A percentile compares a stretch with the other conserved stretches of the same genome.
Conservation (phyloP, 2,888 invertebrate genomes). For the Torymus auratus region DNA sequence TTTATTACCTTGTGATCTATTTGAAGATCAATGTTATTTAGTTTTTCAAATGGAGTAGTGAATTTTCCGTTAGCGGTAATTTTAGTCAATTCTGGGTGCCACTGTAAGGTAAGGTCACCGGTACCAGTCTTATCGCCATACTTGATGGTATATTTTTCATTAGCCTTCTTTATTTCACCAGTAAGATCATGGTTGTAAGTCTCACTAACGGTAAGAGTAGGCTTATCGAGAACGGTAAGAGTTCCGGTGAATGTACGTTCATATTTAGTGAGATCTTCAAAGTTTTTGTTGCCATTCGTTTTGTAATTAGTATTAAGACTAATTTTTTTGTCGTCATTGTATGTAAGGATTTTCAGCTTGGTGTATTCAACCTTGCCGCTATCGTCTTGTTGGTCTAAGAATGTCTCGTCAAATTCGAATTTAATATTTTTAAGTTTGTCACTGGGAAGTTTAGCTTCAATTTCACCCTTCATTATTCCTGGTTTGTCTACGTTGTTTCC, state of each 20-base stretch:
- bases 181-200: slow-evolving; percentile 77
- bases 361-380: slow-evolving; percentile 70
- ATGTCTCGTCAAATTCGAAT: slow-evolving; percentile 73
- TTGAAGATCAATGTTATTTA: slow-evolving; percentile 68
- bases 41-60: slow-evolving; percentile 68
- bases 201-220: slow-evolving; percentile 77
- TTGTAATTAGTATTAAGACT: slow-evolving; percentile 73
- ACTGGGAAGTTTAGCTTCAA: slow-evolving; percentile 79
- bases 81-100: slow-evolving; percentile 62
- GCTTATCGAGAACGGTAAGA: slow-evolving; percentile 77
- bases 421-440: slow-evolving; percentile 81
- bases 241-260: slow-evolving; percentile 76
- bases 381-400: slow-evolving; percentile 68
- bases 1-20: slow-evolving; percentile 69
- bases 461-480: slow-evolving; percentile 76
- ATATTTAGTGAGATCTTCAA: slow-evolving; percentile 72
- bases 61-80: slow-evolving; percentile 66
- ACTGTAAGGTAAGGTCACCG: slow-evolving; percentile 61
- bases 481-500: slow-evolving; percentile 75
- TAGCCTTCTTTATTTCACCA: slow-evolving; percentile 67
- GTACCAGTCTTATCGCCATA: slow-evolving; percentile 66
- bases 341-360: slow-evolving; percentile 75
- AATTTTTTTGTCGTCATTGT: slow-evolving; percentile 79
- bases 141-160: slow-evolving; percentile 61
- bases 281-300: slow-evolving; percentile 64